Evolutionary conservation across 2,113 vertebrate genomes (phyloP), one percentile per base, ranked within the genome.

Genomic region (Zootoca vivipara): DNA sequence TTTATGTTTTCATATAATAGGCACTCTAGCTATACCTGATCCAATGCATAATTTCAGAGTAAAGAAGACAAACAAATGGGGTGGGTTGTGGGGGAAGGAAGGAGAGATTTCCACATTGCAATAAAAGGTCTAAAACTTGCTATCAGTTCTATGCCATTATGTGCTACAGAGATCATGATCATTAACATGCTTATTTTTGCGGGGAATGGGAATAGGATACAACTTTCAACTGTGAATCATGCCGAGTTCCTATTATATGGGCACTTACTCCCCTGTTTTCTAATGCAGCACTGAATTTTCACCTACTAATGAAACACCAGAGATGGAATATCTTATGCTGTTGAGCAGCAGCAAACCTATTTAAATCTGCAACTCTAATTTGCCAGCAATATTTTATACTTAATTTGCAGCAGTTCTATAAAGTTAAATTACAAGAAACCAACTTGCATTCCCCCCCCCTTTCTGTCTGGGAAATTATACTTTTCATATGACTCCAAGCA

Each of bases 341-440:
- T 5, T 88, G 62, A 85, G 83, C 88, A 89, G 33, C 8, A 46
- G 83, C 35, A 92, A 92, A 90, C 26, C 86, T 94, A 92, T 91
- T 91, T 94, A 92, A 94, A 91, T 89, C 72, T 5, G 12, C 86
- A 88, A 85, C 90, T 94, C 83, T 90, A 95, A 91, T 93, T 95
- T 93, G 73, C 92, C 86, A 92, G 78, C 82, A 93, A 85, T 93
- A 93, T 93, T 91, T 85, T 46, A 83, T 40, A 67, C 22, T 91
- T 87, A 92, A 92, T 94, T 91, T 92, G 91, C 52, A 87, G 84
- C 46, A 78, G 42, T n/a, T 35, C 15, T 86, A 35, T 78, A 64
- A 87, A 93, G 91, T 88, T 89, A 91, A 92, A 94, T 92, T 89
- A 92, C 30, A 91, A 91, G 0, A 91, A 92, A 86, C 13, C 1